Base-by-base conservation (phyloP, 1,140 invertebrate species). In the Neodiprion lecontei region DNA sequence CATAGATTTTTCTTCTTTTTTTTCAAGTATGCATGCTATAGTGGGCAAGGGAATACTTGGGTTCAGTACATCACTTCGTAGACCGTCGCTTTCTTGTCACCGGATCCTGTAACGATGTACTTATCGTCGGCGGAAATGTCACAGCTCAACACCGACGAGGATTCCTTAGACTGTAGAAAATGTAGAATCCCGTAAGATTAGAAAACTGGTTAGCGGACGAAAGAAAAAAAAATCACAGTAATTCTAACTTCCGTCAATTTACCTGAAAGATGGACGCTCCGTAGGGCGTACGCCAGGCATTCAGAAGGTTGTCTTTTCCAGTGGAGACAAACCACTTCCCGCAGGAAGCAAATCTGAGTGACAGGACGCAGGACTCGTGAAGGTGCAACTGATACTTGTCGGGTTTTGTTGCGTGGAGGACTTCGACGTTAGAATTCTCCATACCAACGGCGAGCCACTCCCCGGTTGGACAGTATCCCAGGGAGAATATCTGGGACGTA, bases 301-400 rank as follows among this genome's bases (percentile, higher is more conserved):
- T 99, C 23, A 99, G 91, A 78, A 98, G 90, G 89, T 99, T 99
- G 85, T 99, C 98, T 89, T 99, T 99, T 74, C 98, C 98, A 1
- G 98, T 99, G 67, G 96, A 98, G 68, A 98, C 97, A 89, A 99
- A 99, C 98, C 98, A 99, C 89, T 99, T 99, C 75, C 98, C 98
- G 86, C 95, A 96, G 65, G 96, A 94, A 17, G 98, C 97, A 90
- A 99, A 99, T 83, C 97, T 94, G 73, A 99, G 91, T 66, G 98
- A 98, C 11, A 99, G 90, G 7, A 99, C 98, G 89, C 98, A 99
- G 72, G 96, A 98, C 87, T 99, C 98, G 89, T 99, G 98, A 78
- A 99, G 90, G 85, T 98, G 95, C 23, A 99, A 91, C 87, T 99
- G 97, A 89, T 99, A 99, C 86, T 99, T 98, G 89, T 99, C 98